Evolutionary conservation across 2,797 vertebrate species (phyloP).

Genomic region (Carduelis carduelis): DNA sequence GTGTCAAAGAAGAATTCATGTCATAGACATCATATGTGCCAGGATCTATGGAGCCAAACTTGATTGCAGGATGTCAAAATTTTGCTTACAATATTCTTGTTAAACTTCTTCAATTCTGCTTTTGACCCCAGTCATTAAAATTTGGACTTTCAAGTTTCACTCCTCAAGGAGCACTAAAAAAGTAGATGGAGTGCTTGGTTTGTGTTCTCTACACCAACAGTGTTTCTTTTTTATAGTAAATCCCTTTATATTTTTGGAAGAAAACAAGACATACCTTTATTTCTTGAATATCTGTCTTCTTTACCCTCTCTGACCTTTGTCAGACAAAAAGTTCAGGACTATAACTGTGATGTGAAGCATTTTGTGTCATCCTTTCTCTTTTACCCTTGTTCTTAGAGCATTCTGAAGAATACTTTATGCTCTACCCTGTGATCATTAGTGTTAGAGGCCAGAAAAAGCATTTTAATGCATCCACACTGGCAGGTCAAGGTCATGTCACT

Average conservation of each 20-base stretch:
- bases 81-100: background rate
- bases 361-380: slow-evolving; percentile 32
- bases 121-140: background rate
- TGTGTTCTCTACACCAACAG: background rate
- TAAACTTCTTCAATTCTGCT: background rate
- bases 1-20: background rate
- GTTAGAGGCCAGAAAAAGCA: slow-evolving; percentile 30
- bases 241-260: background rate
- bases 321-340: slow-evolving; percentile 12
- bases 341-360: background rate
- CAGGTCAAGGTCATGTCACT: slow-evolving; percentile 9
- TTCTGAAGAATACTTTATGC: slow-evolving; percentile 7
- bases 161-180: background rate
- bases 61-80: background rate
- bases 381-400: slow-evolving; percentile 5
- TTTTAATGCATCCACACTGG: slow-evolving; percentile 20
- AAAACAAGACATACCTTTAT: slow-evolving; percentile 19
- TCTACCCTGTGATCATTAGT: slow-evolving; percentile 5
- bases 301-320: slow-evolving; percentile 2
- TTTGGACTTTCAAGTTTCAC: background rate
- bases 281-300: slow-evolving; percentile 31
- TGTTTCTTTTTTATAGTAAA: background rate
- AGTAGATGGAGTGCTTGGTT: background rate
- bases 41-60: background rate
- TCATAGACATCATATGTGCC: background rate